These are phyloP conservation scores for Alaudala cheleensis DNA, from an alignment of 2,113 vertebrate genomes.

Conservation along the genomic window DNA sequence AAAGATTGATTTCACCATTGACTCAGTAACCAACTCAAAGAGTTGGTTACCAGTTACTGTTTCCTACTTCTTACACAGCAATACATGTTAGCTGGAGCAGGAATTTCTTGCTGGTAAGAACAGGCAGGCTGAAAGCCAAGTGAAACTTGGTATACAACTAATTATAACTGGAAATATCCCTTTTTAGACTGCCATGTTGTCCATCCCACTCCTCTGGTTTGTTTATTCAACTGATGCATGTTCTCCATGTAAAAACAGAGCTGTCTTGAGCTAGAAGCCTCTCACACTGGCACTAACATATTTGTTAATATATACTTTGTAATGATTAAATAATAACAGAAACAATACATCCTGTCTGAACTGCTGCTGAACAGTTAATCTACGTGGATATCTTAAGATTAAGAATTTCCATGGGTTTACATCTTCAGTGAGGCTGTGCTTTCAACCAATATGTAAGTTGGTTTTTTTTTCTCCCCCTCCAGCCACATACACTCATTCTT, in stretches of 20 bases:
- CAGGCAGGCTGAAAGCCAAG: not conserved
- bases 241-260: not conserved
- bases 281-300: not conserved
- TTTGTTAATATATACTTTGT: not conserved
- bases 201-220: not conserved
- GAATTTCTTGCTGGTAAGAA: not conserved
- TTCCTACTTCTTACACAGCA: not conserved
- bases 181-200: not conserved
- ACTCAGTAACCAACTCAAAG: not conserved
- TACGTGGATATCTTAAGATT: not conserved
- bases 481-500: not conserved
- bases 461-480: accelerated
- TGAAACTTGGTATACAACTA: not conserved
- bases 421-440: not conserved
- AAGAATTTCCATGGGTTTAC: not conserved
- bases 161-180: not conserved
- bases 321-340: not conserved
- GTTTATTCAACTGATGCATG: not conserved
- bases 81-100: not conserved
- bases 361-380: not conserved
- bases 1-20: not conserved
- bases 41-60: not conserved
- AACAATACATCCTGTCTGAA: not conserved
- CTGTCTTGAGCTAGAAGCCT: not conserved
- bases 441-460: not conserved